phyloP scores from a whole-genome alignment of 2,113 vertebrate species.

The Setophaga petechia region DNA sequence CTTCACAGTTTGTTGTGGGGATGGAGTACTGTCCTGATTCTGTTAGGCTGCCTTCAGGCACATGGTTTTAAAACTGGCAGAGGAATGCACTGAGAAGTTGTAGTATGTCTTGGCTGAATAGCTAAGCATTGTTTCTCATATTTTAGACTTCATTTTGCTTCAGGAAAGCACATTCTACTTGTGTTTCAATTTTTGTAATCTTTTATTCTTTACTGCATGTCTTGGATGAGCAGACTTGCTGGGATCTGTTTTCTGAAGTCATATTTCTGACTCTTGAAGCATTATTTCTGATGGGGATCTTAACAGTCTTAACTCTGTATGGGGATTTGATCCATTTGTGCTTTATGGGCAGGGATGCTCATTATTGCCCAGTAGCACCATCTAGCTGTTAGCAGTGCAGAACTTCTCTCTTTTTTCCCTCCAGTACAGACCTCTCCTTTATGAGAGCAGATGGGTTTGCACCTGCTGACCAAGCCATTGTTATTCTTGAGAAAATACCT shows the following conservation, averaged over 20 bases:
- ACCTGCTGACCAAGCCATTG: neutral
- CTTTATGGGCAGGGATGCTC: neutral
- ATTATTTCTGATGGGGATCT: neutral
- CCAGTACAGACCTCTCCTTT: neutral
- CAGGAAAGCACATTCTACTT: neutral
- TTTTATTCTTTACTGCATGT: neutral
- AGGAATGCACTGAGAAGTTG: neutral
- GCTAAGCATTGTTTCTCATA: neutral
- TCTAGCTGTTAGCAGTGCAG: slow-evolving; percentile 54
- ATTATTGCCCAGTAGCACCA: slow-evolving; percentile 47
- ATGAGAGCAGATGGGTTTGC: neutral
- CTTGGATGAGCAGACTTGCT: neutral
- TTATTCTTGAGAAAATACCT: neutral
- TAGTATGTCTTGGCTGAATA: neutral
- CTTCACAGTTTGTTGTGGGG: neutral
- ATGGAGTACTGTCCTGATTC: neutral
- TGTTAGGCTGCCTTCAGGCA: neutral
- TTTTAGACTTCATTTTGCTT: neutral
- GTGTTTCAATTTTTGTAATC: neutral
- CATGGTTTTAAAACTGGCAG: neutral
- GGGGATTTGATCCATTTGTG: neutral
- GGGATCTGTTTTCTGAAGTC: neutral
- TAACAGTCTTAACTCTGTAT: neutral
- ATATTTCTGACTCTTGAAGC: neutral
- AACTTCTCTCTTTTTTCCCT: neutral